Evolutionary conservation across 2,797 vertebrate species (phyloP), one percentile per base, ranked within the genome.

Genomic region (Neostethus bicornis): DNA sequence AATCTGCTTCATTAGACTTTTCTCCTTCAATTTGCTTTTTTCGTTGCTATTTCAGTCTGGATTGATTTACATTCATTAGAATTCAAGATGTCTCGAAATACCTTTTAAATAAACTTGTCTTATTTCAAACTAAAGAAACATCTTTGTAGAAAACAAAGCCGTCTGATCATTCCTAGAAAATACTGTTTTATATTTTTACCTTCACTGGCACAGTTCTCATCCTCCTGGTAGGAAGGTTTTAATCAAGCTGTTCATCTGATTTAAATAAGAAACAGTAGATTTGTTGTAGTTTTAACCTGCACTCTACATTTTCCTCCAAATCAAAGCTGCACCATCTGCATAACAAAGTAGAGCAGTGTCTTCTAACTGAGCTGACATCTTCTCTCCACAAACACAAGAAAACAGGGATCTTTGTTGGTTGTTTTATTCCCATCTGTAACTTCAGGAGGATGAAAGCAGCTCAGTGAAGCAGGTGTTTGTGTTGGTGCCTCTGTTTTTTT

Each of bases 281-380:
- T 51, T 47, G 17, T 34, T 47, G 14, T 60, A 43, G n/a, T 51
- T 42, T 51, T 37, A 43, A 42, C 23, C 37, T 21, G 8, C 17
- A 20, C 12, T 39, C 35, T 50, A 12, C 29, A 21, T 24, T 16
- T 16, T 45, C 55, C 49, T 49, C n/a, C 20, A n/a, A n/a, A n/a
- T 26, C 6, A 48, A 16, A 32, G 1, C 3, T 14, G 17, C 35
- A 20, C 45, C 19, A 48, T 63, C 42, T 60, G 20, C 16, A 26
- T 11, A 29, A 45, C 10, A 29, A 32, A 13, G 19, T 39, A 7
- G 35, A 17, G 8, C 17, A 39, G 37, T 5, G 10, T 19, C 35
- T 17, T 7, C 3, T 4, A 4, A 9, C 4, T 20, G 17, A 39
- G 7, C 9, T 12, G 17, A 39, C 17, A 1, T 39, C 17, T 54